These are phyloP conservation scores for Apotomis capreana DNA, from an alignment of 2,888 invertebrate genomes.

Conservation along the genomic window DNA sequence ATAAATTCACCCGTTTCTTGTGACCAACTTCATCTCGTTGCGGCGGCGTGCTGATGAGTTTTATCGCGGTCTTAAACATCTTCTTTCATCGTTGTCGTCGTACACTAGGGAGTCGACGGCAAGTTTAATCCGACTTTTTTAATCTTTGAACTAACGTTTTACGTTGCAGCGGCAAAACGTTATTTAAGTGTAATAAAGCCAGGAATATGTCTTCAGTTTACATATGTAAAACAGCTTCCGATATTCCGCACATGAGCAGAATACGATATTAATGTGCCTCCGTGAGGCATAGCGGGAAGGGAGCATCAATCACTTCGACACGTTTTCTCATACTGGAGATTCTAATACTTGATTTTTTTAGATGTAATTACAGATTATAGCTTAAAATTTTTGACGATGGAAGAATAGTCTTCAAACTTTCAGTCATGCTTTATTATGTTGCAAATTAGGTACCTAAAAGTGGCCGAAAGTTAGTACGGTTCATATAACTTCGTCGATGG, in stretches of 20 bases:
- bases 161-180: slow-evolving; percentile 17
- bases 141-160: slow-evolving; percentile 28
- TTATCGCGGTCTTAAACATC: slow-evolving; percentile 49
- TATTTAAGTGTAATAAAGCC: slow-evolving; percentile 36
- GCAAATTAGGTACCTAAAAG: not conserved
- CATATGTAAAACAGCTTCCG: slow-evolving; percentile 42
- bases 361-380: slow-evolving; percentile 37
- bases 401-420: not conserved
- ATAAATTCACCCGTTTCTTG: slow-evolving; percentile 72
- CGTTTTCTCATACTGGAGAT: slow-evolving; percentile 49
- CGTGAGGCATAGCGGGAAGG: slow-evolving; percentile 43
- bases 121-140: slow-evolving; percentile 33
- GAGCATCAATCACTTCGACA: slow-evolving; percentile 69
- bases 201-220: slow-evolving; percentile 41
- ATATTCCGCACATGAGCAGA: slow-evolving; percentile 43
- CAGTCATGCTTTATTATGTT: not conserved
- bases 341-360: slow-evolving; percentile 34
- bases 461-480: not conserved
- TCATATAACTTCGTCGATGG: not conserved
- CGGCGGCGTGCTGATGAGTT: slow-evolving; percentile 55
- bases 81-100: slow-evolving; percentile 24
- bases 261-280: slow-evolving; percentile 46
- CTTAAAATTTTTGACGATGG: not conserved
- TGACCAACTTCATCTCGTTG: slow-evolving; percentile 49
- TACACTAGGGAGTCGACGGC: slow-evolving; percentile 28